A percentile compares a stretch with the other conserved stretches of the same genome.
Conservation (phyloP, 2,888 invertebrate genomes). For the Eristalis tenax region DNA sequence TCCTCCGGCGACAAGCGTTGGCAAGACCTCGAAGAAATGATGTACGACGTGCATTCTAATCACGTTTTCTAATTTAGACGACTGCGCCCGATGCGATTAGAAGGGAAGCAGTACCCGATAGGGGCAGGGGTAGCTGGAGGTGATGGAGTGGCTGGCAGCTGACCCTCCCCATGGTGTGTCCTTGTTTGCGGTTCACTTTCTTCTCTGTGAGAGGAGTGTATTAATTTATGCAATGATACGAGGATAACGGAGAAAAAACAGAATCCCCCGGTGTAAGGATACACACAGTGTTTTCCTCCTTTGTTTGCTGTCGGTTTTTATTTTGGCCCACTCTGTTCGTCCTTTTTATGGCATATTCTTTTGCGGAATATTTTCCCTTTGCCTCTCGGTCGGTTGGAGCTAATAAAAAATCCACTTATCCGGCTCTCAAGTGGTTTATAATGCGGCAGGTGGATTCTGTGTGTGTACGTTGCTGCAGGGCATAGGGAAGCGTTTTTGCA, state of each 20-base stretch:
- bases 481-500: background rate
- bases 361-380: background rate
- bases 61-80: slow-evolving; percentile 55
- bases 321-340: background rate
- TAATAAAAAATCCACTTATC: slow-evolving; percentile 39
- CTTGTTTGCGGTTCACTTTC: background rate
- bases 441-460: slow-evolving; percentile 24
- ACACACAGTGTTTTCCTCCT: background rate
- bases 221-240: slow-evolving; percentile 31
- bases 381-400: slow-evolving; percentile 1
- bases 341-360: slow-evolving; percentile 19
- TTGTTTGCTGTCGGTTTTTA: background rate
- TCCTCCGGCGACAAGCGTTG: background rate
- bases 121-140: background rate
- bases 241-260: background rate
- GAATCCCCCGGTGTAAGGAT: slow-evolving; percentile 14
- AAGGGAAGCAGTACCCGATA: background rate
- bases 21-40: slow-evolving; percentile 6
- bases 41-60: slow-evolving; percentile 42
- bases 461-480: background rate
- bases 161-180: background rate
- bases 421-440: slow-evolving; percentile 41
- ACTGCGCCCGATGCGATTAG: slow-evolving; percentile 15
- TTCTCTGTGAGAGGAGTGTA: slow-evolving; percentile 11
- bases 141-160: background rate